These are phyloP conservation scores for Acleris holmiana DNA, from an alignment of 2,888 invertebrate species.

Conservation along the genomic window DNA sequence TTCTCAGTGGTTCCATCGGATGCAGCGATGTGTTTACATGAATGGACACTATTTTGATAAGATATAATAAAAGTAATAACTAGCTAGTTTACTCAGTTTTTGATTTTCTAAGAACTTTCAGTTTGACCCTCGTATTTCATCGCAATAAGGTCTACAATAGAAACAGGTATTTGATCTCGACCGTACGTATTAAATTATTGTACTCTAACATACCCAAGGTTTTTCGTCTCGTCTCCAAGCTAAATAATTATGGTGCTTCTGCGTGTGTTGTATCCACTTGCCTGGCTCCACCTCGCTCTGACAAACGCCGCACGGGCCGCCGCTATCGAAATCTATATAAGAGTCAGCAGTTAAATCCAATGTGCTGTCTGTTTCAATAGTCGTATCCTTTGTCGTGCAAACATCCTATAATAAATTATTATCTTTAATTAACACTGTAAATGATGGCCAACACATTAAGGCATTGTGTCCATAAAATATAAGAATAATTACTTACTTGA, in stretches of 20 bases:
- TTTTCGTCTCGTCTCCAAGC: constrained; percentile 45
- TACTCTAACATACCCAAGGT: constrained; percentile 39
- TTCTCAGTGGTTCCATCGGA: too few relatives aligned
- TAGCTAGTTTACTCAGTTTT: too few relatives aligned
- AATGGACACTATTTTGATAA: too few relatives aligned
- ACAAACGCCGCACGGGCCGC: constrained; percentile 22
- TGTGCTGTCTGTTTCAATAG: constrained; percentile 31
- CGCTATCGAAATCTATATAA: constrained; percentile 15
- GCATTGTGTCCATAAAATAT: constrained; percentile 20
- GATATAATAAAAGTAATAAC: too few relatives aligned
- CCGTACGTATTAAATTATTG: not conserved
- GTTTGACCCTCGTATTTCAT: too few relatives aligned
- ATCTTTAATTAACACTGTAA: too few relatives aligned
- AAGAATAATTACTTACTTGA: constrained; percentile 40
- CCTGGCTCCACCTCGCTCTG: constrained; percentile 27
- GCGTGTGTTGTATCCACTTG: constrained; percentile 43
- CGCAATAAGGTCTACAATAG: too few relatives aligned
- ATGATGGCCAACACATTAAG: too few relatives aligned
- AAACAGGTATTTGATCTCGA: too few relatives aligned
- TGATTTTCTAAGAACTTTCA: too few relatives aligned
- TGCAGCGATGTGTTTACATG: too few relatives aligned
- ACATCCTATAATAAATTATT: constrained; percentile 12
- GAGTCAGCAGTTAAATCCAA: constrained; percentile 8
- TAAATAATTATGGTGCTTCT: constrained; percentile 44
- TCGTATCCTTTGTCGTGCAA: constrained; percentile 30